phyloP scores from a whole-genome alignment of 1,140 invertebrate genomes.

The Oncopodura yosiiana region DNA sequence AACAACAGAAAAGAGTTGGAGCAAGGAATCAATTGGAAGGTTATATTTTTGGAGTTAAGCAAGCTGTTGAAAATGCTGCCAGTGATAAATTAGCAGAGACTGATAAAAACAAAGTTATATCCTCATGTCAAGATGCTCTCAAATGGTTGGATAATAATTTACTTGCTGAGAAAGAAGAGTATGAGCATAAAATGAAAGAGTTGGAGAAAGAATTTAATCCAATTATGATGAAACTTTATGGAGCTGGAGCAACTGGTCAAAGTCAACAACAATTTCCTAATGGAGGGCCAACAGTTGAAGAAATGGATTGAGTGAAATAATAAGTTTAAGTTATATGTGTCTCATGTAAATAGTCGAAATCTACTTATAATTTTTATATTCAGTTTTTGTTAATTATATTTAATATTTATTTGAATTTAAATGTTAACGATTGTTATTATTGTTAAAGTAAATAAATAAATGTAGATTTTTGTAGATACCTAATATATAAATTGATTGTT shows the following conservation, averaged over 20 bases:
- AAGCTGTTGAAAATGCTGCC: constrained; percentile 55
- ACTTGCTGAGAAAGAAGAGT: constrained; percentile 45
- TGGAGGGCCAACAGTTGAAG: constrained; percentile 28
- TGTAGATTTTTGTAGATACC: too few relatives aligned
- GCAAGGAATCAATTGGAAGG: constrained; percentile 69
- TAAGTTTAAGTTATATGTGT: not conserved
- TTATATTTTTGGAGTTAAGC: constrained; percentile 73
- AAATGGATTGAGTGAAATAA: constrained; percentile 26
- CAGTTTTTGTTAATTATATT: too few relatives aligned
- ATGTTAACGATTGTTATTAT: too few relatives aligned
- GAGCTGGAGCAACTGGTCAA: constrained; percentile 23
- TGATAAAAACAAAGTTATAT: constrained; percentile 51
- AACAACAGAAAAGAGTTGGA: constrained; percentile 52
- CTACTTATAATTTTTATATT: too few relatives aligned
- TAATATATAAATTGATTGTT: too few relatives aligned
- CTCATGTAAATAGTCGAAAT: too few relatives aligned
- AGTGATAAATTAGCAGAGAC: constrained; percentile 46
- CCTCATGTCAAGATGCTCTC: constrained; percentile 37
- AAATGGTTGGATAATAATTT: constrained; percentile 48
- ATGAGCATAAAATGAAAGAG: constrained; percentile 40
- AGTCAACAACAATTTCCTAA: not conserved
- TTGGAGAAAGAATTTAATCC: constrained; percentile 37
- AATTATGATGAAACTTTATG: constrained; percentile 38
- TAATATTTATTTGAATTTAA: too few relatives aligned
- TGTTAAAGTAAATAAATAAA: too few relatives aligned